Base-by-base conservation (phyloP, 2,797 vertebrate species). In the Discoglossus pictus region DNA sequence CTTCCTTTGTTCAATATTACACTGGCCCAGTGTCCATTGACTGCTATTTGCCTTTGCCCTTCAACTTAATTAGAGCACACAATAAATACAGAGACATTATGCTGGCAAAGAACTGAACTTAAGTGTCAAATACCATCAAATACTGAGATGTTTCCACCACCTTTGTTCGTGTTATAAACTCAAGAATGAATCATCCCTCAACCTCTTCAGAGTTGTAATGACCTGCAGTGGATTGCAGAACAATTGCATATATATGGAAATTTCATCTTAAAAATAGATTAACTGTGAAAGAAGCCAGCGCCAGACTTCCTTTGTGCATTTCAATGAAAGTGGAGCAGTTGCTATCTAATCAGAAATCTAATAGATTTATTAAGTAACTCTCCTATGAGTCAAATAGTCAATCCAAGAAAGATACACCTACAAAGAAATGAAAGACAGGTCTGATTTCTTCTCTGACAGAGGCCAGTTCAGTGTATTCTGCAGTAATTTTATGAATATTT, bases 311-410 rank as follows among this genome's bases (percentile, higher is more conserved):
- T 31, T 31, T 31, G 48, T 51, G 25, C 48, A 51, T 51, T 31
- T n/a, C 16, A 51, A 51, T 31, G 48, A 51, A 31, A 9, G 24
- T 8, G 25, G 34, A 34, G 48, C 25, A 15, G 34, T 16, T 24
- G 13, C 24, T 51, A 51, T 51, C 13, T 51, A 51, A 51, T 51
- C 24, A 51, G 48, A 51, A 51, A 31, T 51, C 24, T 51, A 51
- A 51, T 51, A 18, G 48, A n/a, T 51, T 51, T 51, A 51, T 31
- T 50, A 50, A 50, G n/a, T 31, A 4, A 8, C 27, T 31, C 48
- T 51, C 48, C 21, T 6, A 34, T 24, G 25, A 31, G 48, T 31
- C 9, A 34, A 34, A 9, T 25, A 51, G 25, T 51, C 21, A n/a
- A 51, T 31, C 48, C 48, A 15, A 34, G 15, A 51, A 25, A 9